Conservation (phyloP, 1,140 invertebrate species). For the Drosophila pallidifrons region DNA sequence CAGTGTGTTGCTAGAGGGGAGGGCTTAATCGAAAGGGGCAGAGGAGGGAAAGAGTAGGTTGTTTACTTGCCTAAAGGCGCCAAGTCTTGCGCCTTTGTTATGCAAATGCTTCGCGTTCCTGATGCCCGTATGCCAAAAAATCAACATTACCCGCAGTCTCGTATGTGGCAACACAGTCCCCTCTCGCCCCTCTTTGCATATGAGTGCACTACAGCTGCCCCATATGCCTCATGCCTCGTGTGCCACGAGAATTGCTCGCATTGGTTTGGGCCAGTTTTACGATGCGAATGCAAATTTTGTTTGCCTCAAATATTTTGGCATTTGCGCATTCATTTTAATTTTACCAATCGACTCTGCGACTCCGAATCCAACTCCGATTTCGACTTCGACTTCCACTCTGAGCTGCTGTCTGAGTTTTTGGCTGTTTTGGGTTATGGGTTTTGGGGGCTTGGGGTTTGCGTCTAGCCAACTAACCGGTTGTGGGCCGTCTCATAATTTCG, state of each 20-base stretch:
- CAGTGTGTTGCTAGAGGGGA: neutral
- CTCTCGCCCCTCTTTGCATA: neutral
- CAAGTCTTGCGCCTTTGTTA: constrained; percentile 71
- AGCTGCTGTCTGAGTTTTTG: constrained; percentile 13
- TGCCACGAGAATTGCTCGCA: constrained; percentile 32
- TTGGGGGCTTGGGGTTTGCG: constrained; percentile 25
- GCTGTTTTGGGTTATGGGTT: constrained; percentile 20
- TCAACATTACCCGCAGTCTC: constrained; percentile 34
- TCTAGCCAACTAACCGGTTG: constrained; percentile 63
- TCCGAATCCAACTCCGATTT: neutral
- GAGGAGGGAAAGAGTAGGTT: constrained; percentile 1
- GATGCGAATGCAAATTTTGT: constrained; percentile 72
- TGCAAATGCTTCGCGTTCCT: constrained; percentile 61
- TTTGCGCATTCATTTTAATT: constrained; percentile 78
- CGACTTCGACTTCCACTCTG: neutral
- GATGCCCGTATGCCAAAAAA: constrained; percentile 36
- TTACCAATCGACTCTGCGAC: constrained; percentile 33
- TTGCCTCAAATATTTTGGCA: constrained; percentile 77
- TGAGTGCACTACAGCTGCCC: neutral
- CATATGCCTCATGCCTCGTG: constrained; percentile 17
- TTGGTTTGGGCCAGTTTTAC: constrained; percentile 52
- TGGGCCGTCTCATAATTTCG: constrained; percentile 70
- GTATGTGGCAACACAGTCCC: constrained; percentile 31
- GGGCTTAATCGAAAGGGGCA: neutral
- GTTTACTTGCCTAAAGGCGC: constrained; percentile 64